Percentiles rank a stretch among this genome's conserved stretches.
Conservation (phyloP, 2,113 vertebrate genomes). For the Odontesthes bonariensis region DNA sequence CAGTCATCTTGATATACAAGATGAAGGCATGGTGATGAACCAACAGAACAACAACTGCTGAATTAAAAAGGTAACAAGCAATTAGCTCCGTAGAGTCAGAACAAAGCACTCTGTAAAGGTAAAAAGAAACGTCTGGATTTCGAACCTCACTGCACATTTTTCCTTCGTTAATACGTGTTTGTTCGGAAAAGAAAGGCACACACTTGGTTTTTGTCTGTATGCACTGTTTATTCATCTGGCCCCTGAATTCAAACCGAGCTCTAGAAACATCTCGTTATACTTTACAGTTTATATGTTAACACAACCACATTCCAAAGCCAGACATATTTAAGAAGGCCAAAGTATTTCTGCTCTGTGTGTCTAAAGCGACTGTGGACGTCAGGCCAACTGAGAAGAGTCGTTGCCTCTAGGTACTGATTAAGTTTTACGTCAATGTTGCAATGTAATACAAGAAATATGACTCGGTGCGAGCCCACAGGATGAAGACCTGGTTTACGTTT, state of each 20-base stretch:
- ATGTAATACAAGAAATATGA: conserved; percentile 32
- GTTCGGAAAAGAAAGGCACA: too few relatives aligned
- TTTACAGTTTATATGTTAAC: background rate
- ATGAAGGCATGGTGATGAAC: too few relatives aligned
- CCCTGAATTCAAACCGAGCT: background rate
- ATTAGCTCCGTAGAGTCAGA: too few relatives aligned
- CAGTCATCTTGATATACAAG: too few relatives aligned
- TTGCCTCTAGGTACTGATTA: conserved; percentile 14
- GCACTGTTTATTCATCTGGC: too few relatives aligned
- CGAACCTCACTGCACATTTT: too few relatives aligned
- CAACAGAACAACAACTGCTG: too few relatives aligned
- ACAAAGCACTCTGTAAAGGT: too few relatives aligned
- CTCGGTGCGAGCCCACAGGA: conserved; percentile 24
- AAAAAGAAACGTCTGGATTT: too few relatives aligned
- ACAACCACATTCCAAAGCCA: background rate
- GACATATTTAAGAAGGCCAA: background rate
- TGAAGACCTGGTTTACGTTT: conserved; percentile 21
- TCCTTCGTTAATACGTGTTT: too few relatives aligned
- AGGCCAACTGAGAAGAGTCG: conserved; percentile 8
- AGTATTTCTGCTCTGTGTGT: conserved; percentile 8
- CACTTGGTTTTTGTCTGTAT: too few relatives aligned
- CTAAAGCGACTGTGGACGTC: background rate
- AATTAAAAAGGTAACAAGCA: too few relatives aligned
- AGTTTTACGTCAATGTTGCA: conserved; percentile 44
- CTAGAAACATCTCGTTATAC: background rate